Base-by-base conservation (phyloP, 1,140 invertebrate species). In the Caenorhabditis remanei region DNA sequence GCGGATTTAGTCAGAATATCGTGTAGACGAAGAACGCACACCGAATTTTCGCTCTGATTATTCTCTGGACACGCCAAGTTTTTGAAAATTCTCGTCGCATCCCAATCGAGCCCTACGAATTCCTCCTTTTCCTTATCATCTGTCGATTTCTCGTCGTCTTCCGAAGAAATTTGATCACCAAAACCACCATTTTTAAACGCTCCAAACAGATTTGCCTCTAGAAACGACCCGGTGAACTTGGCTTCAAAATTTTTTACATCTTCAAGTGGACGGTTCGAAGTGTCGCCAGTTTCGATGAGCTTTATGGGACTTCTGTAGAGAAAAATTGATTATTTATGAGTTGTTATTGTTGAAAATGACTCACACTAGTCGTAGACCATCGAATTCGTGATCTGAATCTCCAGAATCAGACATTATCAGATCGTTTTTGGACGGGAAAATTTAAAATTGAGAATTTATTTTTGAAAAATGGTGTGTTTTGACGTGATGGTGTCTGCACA, bases 21-120 rank as follows among this genome's bases (percentile, higher is more conserved):
- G 43, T 79, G 43, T 13, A 79, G 71, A 43, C 71, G 71, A 79
- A 79, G 43, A 8, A 79, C 46, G 46, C 71, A 79, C 8, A 79
- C 71, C 0, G 16, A 9, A 5, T 79, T 79, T 24, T 79, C 71
- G 6, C 46, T 79, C 46, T 0, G n/a, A 11, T 50, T 32, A 9
- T 24, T 79, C 21, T 79, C 71, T 19, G 71, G 21, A 53, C 71
- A 79, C 9, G 71, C 43, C 2, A 79, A 11, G 7, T 50, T 79
- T 8, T 79, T 50, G 21, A 79, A 79, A 79, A 79, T 50, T 24
- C 46, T 16, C 13, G 21, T 79, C 9, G 71, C 71, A 24, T 79
- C 46, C 71, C 71, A 79, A 53, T 79, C 46, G 7, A 79, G 14
- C 7, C 43, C 71, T 5, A 46, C 65, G 16, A 46, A 71, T n/a